Conservation (phyloP, 1,140 invertebrate species). For the Scaptomyza montana region DNA sequence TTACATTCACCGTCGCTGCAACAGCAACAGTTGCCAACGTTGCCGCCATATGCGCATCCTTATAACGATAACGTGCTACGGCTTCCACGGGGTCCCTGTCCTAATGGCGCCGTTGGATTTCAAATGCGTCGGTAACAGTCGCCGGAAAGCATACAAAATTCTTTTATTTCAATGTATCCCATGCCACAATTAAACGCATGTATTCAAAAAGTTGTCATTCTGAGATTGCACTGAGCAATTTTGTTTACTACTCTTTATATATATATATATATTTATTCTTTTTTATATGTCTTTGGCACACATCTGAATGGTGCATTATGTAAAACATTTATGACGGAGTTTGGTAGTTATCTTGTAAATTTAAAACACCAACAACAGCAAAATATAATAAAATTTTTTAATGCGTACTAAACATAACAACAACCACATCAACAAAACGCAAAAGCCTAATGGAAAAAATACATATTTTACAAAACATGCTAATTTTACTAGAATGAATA, state of each 20-base stretch:
- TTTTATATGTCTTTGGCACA: constrained; percentile 12
- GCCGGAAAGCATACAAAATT: constrained; percentile 26
- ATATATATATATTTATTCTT: constrained; percentile 25
- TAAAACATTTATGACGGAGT: constrained; percentile 67
- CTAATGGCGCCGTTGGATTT: constrained; percentile 86
- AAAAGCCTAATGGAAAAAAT: constrained; percentile 33
- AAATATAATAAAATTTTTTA: constrained; percentile 68
- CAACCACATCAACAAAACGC: constrained; percentile 1
- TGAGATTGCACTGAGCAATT: constrained; percentile 29
- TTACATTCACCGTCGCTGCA: constrained; percentile 59
- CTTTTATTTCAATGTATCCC: constrained; percentile 39
- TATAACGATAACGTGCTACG: constrained; percentile 85
- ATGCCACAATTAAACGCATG: constrained; percentile 27
- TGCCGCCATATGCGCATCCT: constrained; percentile 44
- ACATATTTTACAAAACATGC: constrained; percentile 41
- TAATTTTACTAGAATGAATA: not conserved
- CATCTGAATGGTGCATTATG: constrained; percentile 35
- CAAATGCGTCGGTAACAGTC: constrained; percentile 85
- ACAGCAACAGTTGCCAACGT: constrained; percentile 49
- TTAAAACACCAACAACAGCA: constrained; percentile 58
- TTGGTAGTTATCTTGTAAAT: constrained; percentile 78
- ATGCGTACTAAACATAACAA: constrained; percentile 42
- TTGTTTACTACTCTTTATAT: constrained; percentile 9
- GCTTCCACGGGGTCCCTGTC: constrained; percentile 85
- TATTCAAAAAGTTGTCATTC: constrained; percentile 25